phyloP scores from a whole-genome alignment of 2,113 vertebrate genomes.

The Seriola dumerili region DNA sequence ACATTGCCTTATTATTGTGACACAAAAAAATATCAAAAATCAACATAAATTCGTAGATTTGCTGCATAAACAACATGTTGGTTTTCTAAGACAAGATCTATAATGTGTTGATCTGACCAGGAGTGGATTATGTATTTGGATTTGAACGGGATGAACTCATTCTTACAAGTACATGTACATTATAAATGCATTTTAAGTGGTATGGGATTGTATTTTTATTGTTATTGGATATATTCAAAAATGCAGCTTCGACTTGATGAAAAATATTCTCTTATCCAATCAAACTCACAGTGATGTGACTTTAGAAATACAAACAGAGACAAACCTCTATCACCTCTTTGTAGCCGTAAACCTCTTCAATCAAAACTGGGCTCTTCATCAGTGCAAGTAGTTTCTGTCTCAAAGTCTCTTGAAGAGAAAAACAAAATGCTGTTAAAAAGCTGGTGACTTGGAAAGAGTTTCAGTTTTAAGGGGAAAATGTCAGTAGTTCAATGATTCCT shows the following conservation, averaged over 20 bases:
- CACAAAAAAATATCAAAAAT: constrained; percentile 8
- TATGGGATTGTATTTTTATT: constrained; percentile 31
- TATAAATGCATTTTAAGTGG: constrained; percentile 5
- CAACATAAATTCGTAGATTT: constrained; percentile 9
- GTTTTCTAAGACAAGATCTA: constrained; percentile 37
- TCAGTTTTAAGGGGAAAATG: constrained; percentile 2
- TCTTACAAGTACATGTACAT: constrained; percentile 5
- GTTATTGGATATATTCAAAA: constrained; percentile 32
- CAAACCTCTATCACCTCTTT: neutral
- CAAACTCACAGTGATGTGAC: neutral
- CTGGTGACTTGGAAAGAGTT: constrained; percentile 13
- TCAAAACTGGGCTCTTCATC: constrained; percentile 24
- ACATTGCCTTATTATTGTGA: neutral
- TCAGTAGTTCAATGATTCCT: constrained; percentile 22
- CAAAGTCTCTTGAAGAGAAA: neutral
- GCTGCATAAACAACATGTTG: constrained; percentile 44
- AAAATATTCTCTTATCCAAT: constrained; percentile 15
- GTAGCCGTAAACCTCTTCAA: constrained; percentile 11
- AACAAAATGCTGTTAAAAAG: constrained; percentile 8
- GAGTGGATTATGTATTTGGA: constrained; percentile 59
- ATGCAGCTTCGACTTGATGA: constrained; percentile 28
- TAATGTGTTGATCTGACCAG: constrained; percentile 44
- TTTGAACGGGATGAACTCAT: constrained; percentile 28
- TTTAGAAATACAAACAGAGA: neutral
- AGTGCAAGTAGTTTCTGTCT: constrained; percentile 9